A percentile compares a stretch with the other conserved stretches of the same genome.
Conservation (phyloP, 1,140 invertebrate genomes). For the Littorina saxatilis region DNA sequence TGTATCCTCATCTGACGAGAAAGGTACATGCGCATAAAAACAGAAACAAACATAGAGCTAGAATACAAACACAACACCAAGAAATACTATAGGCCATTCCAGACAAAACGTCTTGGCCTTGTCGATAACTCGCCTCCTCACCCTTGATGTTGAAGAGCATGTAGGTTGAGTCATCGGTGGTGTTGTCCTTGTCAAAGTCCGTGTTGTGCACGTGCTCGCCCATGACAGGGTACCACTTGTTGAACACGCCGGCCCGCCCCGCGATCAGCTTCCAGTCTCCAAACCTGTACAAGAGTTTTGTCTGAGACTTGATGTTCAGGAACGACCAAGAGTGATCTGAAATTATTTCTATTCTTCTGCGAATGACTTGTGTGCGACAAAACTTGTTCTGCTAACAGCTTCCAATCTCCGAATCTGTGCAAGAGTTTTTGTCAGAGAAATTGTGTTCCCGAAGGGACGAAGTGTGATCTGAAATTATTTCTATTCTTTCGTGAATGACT, state of each 20-base stretch:
- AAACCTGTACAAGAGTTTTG: neutral
- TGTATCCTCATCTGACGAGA: too few relatives aligned
- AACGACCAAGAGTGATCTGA: neutral
- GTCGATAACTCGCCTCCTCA: too few relatives aligned
- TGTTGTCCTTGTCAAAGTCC: slow-evolving; percentile 22
- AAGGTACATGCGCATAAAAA: too few relatives aligned
- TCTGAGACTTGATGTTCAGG: neutral
- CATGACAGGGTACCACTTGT: slow-evolving; percentile 46
- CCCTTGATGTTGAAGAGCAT: slow-evolving; percentile 33
- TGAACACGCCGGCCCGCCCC: slow-evolving; percentile 55
- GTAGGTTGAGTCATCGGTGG: slow-evolving; percentile 21
- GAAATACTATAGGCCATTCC: too few relatives aligned
- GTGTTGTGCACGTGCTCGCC: slow-evolving; percentile 19
- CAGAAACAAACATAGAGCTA: too few relatives aligned
- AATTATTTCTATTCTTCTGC: too few relatives aligned
- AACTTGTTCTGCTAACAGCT: too few relatives aligned
- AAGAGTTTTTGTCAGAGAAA: neutral
- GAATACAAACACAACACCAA: too few relatives aligned
- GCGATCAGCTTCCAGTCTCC: slow-evolving; percentile 55
- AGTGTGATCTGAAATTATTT: neutral
- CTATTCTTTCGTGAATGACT: neutral
- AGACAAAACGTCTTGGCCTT: too few relatives aligned
- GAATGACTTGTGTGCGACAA: neutral
- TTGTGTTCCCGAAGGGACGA: neutral
- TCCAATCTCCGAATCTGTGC: neutral